These are phyloP conservation scores for Mizuhopecten yessoensis DNA, from an alignment of 1,140 invertebrate species.

Conservation along the genomic window DNA sequence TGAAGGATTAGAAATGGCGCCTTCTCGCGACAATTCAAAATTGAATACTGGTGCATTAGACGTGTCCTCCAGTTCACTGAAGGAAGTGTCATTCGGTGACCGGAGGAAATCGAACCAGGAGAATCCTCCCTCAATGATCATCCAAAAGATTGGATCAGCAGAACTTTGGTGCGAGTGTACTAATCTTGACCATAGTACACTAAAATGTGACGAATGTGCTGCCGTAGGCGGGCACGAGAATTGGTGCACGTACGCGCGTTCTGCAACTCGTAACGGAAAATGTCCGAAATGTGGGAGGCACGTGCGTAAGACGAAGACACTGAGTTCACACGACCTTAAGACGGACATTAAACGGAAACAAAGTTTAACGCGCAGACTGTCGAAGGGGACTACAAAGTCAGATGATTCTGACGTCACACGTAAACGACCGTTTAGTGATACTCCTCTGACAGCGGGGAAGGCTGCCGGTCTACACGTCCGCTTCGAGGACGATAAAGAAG, in stretches of 20 bases:
- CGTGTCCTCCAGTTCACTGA: neutral
- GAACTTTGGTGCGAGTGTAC: neutral
- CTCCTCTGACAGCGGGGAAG: neutral
- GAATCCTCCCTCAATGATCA: neutral
- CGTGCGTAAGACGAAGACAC: neutral
- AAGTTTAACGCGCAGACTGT: neutral
- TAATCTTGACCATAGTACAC: neutral
- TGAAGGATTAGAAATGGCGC: slow-evolving; percentile 13
- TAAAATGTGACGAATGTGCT: neutral
- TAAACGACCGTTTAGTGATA: neutral
- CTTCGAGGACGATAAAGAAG: slow-evolving; percentile 19
- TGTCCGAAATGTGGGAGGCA: neutral
- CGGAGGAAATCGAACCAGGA: neutral
- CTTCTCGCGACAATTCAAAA: slow-evolving; percentile 8
- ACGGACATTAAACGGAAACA: neutral
- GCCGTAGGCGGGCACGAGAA: neutral
- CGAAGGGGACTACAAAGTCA: neutral
- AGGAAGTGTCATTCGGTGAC: neutral
- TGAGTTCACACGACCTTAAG: neutral
- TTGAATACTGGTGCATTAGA: neutral
- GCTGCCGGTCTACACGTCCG: neutral
- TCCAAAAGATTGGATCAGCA: neutral
- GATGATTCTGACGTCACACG: neutral
- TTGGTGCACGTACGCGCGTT: slow-evolving; percentile 13
- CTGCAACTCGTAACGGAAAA: neutral